Evolutionary conservation across 2,797 vertebrate genomes (phyloP), one percentile per base, ranked within the genome.

Genomic region (Nannoperca australis): DNA sequence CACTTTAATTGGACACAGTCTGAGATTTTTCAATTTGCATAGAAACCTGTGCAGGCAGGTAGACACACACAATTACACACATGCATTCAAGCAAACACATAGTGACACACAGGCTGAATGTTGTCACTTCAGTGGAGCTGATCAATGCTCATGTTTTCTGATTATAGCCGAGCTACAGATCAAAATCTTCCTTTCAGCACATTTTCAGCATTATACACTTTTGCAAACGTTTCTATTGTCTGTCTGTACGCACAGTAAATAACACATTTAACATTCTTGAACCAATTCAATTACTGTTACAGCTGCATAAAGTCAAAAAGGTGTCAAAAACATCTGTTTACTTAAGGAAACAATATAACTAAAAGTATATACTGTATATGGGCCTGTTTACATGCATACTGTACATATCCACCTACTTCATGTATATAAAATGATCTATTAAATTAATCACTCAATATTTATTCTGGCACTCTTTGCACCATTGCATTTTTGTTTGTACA

Each of bases 1-100:
- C 59, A 24, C 62, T 87, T 85, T 88, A 92, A 91, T 92, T 92
- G 87, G 85, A 87, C 61, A 74, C 80, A 78, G 60, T 56, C 64
- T 51, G 70, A 78, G 69, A 68, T 7, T 70, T 74, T 84, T 60
- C 65, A 58, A 73, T 84, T 88, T 89, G 85, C 78, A 87, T 69
- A 60, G 44, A 70, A 76, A 79, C 59, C 58, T 75, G 51, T 58
- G 32, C 55, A 64, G 36, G 5, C 73, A 71, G 56, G 60, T 61
- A 73, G 5, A 62, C 40, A 24, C 5, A 65, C 10, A 73, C 32
- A 49, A 3, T n/a, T 7, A 45, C 59, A 73, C 47, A 34, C 71
- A 50, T 42, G 12, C 20, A 71, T 36, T 65, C 15, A 49, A 10
- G 51, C 27, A 65, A 67, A 71, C 64, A 55, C 44, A 54, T 30